Base-by-base conservation (phyloP, 1,140 invertebrate species). In the Trachymyrmex cornetzi region DNA sequence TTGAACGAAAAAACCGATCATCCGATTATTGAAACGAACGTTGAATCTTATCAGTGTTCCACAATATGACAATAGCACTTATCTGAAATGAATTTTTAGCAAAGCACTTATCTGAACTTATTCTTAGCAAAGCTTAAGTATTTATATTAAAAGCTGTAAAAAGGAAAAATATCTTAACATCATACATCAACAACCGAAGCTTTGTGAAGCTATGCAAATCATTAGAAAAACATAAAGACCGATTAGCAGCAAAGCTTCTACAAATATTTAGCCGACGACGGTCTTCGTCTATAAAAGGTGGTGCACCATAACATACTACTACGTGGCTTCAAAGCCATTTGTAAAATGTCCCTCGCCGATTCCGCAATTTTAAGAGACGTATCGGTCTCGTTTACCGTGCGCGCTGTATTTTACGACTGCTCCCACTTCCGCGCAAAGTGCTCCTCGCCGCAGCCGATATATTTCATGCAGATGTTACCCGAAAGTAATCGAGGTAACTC, bases 401-500 rank as follows among this genome's bases (percentile, higher is more conserved):
- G 50, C 80, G 87, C 80, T 55, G 72, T 89, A 88, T 89, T 77
- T 89, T 85, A 82, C 71, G 48, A 55, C 80, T 84, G 80, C 80
- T 74, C 55, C 77, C 53, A 63, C 59, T 66, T 34, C 4, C 72
- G 85, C 48, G 71, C 55, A 84, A 82, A 88, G 87, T 77, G 64
- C 64, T 85, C 53, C 75, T 61, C 74, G 38, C 85, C 85, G 38
- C 63, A 86, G 71, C 53, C 69, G 71, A 89, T 82, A 77, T 90
- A 87, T 89, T 77, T 90, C 84, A 89, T 89, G 53, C 77, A 63
- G 50, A 72, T 59, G 77, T 80, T 64, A 59, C 82, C 50, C 55
- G 77, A 88, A 86, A 85, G 85, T 85, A 71, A 77, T 87, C 74
- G 48, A 84, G 80, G 69, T 75, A 90, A 89, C 85, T 90, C 88